Conservation (phyloP, 2,797 vertebrate genomes). For the Cryptoprocta ferox region DNA sequence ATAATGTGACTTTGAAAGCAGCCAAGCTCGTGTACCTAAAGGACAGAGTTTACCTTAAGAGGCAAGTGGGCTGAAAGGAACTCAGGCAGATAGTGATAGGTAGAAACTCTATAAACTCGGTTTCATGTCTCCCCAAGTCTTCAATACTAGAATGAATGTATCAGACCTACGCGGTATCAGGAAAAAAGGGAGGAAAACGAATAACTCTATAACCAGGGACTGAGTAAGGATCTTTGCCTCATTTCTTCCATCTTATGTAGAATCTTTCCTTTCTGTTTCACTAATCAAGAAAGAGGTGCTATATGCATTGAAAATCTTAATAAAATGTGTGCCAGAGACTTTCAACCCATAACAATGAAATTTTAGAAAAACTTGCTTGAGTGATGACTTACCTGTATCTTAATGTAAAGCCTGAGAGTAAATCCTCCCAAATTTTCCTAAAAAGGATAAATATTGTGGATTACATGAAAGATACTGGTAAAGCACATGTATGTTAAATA, state of each 20-base stretch:
- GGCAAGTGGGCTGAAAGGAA: background rate
- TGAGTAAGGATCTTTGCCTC: background rate
- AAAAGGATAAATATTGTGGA: background rate
- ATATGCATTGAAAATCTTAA: background rate
- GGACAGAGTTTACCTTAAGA: background rate
- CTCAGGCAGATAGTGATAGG: background rate
- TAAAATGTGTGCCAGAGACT: background rate
- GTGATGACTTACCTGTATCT: background rate
- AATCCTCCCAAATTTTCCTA: background rate
- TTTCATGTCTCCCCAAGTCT: background rate
- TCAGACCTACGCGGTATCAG: background rate
- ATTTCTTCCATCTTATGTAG: background rate
- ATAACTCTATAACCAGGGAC: background rate
- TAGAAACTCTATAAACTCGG: background rate
- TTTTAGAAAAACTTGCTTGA: conserved; percentile 32
- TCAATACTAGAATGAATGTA: background rate
- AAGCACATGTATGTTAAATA: background rate
- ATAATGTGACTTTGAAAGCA: background rate
- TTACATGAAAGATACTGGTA: background rate
- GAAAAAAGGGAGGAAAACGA: background rate
- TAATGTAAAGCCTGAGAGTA: conserved; percentile 9
- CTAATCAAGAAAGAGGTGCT: background rate
- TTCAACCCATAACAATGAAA: background rate
- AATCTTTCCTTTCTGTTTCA: background rate
- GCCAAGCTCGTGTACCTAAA: background rate